A percentile compares a stretch with the other conserved stretches of the same genome.
Evolutionary conservation across 2,113 vertebrate genomes (phyloP).

Genomic region (Opisthocomus hoazin): DNA sequence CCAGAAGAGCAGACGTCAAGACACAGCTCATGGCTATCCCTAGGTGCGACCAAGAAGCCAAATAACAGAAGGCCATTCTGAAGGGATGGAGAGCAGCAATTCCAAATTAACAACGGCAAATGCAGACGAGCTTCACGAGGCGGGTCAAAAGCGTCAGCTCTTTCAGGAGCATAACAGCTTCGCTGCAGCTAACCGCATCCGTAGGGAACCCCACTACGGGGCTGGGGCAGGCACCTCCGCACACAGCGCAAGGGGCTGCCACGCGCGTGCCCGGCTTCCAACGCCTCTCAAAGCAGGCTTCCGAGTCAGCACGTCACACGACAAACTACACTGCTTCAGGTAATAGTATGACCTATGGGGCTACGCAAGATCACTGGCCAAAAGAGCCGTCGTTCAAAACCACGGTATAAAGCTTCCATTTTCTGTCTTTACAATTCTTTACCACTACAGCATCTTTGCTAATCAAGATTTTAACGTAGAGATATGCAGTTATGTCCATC

Average conservation of each 20-base stretch:
- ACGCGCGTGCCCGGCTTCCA: background rate
- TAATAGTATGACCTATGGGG: background rate
- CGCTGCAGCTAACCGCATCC: background rate
- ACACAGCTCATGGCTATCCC: background rate
- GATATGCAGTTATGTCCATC: rapidly evolving
- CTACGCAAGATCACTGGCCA: background rate
- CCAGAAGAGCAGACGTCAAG: background rate
- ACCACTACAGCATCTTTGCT: background rate
- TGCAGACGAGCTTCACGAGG: background rate
- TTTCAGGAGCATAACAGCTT: background rate
- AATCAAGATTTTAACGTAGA: background rate
- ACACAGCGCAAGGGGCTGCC: too few relatives aligned
- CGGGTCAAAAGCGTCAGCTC: background rate
- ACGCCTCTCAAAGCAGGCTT: background rate
- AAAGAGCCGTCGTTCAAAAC: background rate
- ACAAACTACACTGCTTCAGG: background rate
- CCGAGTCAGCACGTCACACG: background rate
- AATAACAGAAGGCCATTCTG: background rate
- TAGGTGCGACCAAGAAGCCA: background rate
- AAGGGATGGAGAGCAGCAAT: background rate
- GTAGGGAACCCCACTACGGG: background rate
- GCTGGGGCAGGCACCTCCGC: too few relatives aligned
- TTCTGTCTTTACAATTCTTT: background rate
- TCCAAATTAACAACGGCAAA: background rate
- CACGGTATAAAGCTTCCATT: background rate